Percentiles rank a stretch among this genome's conserved stretches.
These are phyloP conservation scores for Gallinago stenura DNA, from an alignment of 2,797 vertebrate genomes.

Conservation along the genomic window DNA sequence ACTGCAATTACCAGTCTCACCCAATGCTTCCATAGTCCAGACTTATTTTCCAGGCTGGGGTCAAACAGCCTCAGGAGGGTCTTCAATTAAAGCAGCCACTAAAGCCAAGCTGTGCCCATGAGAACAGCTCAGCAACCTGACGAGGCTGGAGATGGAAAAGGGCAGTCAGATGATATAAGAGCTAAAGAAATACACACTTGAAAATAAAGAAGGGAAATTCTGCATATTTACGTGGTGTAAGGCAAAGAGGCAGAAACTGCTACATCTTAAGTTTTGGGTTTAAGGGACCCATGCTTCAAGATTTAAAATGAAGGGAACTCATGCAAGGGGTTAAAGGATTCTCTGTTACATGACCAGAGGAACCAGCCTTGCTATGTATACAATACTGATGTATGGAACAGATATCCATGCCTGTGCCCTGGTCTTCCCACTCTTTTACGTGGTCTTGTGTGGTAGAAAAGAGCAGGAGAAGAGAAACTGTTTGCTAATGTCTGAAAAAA, in stretches of 20 bases:
- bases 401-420: neutral
- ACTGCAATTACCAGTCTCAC: neutral
- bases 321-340: neutral
- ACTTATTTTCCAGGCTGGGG: neutral
- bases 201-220: neutral
- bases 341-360: neutral
- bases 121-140: neutral
- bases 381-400: accelerated
- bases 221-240: neutral
- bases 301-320: neutral
- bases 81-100: neutral
- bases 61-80: neutral
- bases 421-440: neutral
- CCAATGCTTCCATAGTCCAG: neutral
- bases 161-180: neutral
- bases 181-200: neutral
- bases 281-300: neutral
- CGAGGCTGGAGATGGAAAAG: neutral
- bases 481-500: neutral
- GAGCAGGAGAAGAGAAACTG: neutral
- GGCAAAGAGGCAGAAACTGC: neutral
- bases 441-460: neutral
- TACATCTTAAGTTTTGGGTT: neutral
- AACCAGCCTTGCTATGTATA: neutral
- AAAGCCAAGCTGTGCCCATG: neutral